Evolutionary conservation across 2,113 vertebrate genomes (phyloP).

Genomic region (Tenrec ecaudatus): DNA sequence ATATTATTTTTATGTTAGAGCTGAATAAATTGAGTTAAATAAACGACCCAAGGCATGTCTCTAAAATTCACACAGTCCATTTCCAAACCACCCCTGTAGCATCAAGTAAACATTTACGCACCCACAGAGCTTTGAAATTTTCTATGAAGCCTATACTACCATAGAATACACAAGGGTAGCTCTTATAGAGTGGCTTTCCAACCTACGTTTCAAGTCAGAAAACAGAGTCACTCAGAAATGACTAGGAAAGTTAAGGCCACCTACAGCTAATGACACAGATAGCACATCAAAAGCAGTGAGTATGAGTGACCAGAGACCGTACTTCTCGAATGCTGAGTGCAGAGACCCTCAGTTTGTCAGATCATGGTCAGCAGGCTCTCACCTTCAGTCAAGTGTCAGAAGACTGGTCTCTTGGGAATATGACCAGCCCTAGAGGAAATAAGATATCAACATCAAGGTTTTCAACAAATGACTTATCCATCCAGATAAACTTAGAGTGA

Average conservation of each 20-base stretch:
- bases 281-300: neutral
- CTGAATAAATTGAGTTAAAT: neutral
- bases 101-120: neutral
- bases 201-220: neutral
- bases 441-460: neutral
- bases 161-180: neutral
- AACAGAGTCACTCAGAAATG: neutral
- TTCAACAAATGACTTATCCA: neutral
- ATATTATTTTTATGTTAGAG: neutral
- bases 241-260: neutral
- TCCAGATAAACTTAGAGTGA: constrained; percentile 27
- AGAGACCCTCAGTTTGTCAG: neutral
- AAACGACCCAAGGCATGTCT: neutral
- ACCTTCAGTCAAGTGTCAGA: neutral
- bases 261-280: neutral
- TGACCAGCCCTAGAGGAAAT: neutral
- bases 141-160: neutral
- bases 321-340: neutral
- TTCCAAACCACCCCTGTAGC: neutral
- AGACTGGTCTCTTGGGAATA: neutral
- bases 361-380: neutral
- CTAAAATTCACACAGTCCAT: neutral
- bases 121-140: neutral
- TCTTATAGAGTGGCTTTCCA: constrained; percentile 33
- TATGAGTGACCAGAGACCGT: neutral